Conservation (phyloP, 2,797 vertebrate genomes). For the Otus scops region DNA sequence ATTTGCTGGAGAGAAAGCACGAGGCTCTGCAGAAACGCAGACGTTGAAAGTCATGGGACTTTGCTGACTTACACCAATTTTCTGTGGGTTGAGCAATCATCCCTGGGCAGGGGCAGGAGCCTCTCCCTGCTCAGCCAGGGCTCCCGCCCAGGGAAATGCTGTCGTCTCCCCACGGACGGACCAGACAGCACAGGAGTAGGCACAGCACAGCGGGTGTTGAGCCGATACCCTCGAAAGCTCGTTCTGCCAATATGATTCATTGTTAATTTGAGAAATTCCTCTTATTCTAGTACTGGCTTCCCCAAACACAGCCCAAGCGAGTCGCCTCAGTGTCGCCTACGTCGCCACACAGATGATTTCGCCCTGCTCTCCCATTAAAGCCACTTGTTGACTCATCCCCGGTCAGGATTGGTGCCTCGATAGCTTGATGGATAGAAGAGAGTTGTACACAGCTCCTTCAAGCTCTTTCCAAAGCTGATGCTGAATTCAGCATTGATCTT, state of each 20-base stretch:
- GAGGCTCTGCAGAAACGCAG: not conserved
- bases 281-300: not conserved
- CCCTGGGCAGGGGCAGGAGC: not conserved
- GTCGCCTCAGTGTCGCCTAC: not conserved
- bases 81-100: not conserved
- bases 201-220: not conserved
- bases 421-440: accelerated
- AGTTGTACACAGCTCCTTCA: not conserved
- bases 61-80: not conserved
- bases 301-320: not conserved
- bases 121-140: not conserved
- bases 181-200: not conserved
- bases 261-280: not conserved
- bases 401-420: accelerated
- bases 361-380: not conserved
- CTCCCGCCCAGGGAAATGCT: not conserved
- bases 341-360: accelerated
- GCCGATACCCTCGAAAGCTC: not conserved
- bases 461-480: not conserved
- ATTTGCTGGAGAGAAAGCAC: not conserved
- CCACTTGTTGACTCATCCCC: not conserved
- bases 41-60: not conserved
- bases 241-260: not conserved
- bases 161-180: accelerated
- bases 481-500: accelerated